Evolutionary conservation across 2,888 invertebrate species (phyloP).

Genomic region (Dermolepida albohirtum): DNA sequence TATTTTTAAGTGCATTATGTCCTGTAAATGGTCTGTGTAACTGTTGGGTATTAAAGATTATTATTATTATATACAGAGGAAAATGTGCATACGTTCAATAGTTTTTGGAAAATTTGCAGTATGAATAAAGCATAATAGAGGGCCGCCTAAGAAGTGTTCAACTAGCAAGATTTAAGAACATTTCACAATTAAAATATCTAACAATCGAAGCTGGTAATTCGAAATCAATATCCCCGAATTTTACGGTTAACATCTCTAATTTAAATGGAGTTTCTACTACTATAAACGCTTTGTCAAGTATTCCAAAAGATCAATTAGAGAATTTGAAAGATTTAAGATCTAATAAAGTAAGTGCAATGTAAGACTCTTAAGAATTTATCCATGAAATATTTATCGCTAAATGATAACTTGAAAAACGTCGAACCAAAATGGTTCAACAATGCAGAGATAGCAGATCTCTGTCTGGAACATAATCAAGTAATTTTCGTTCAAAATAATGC

Average conservation of each 20-base stretch:
- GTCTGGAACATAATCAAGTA: constrained; percentile 22
- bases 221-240: constrained; percentile 26
- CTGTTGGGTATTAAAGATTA: too few relatives aligned
- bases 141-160: constrained; percentile 2
- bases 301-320: constrained; percentile 1
- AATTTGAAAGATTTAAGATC: constrained; percentile 22
- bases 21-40: too few relatives aligned
- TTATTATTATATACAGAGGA: too few relatives aligned
- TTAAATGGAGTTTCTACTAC: constrained; percentile 8
- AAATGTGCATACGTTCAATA: too few relatives aligned
- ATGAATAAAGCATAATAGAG: constrained; percentile 15
- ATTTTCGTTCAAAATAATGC: constrained; percentile 14
- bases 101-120: constrained; percentile 13
- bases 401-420: constrained; percentile 32
- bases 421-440: constrained; percentile 27
- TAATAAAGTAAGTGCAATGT: constrained; percentile 10
- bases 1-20: too few relatives aligned
- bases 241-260: constrained; percentile 18
- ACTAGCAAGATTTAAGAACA: constrained; percentile 15
- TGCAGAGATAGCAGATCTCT: constrained; percentile 8
- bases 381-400: constrained; percentile 15
- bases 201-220: constrained; percentile 23
- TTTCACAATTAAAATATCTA: constrained; percentile 3
- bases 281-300: not conserved
- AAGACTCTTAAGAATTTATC: constrained; percentile 17